Evolutionary conservation across 2,797 vertebrate genomes (phyloP).

Genomic region (Lateolabrax maculatus): DNA sequence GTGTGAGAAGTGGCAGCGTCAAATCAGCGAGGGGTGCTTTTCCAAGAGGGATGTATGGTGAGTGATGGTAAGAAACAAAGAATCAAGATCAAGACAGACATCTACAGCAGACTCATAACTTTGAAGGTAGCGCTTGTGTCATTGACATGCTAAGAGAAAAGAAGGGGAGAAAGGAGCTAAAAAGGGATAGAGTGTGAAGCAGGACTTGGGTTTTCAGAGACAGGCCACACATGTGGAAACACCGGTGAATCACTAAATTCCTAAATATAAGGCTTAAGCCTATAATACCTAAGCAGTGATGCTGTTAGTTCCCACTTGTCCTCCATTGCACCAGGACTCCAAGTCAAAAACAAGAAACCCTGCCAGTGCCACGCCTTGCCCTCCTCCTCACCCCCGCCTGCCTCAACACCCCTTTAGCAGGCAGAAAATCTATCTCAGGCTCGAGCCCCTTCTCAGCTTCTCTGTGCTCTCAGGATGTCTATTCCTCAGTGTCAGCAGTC

Average conservation of each 20-base stretch:
- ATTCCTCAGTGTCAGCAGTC: slow-evolving; percentile 75
- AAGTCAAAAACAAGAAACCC: slow-evolving; percentile 65
- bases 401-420: slow-evolving; percentile 41
- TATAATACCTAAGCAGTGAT: slow-evolving; percentile 20
- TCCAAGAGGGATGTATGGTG: slow-evolving; percentile 3
- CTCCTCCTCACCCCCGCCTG: slow-evolving; percentile 37
- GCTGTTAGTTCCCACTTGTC: slow-evolving; percentile 25
- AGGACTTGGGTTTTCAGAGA: slow-evolving; percentile 11
- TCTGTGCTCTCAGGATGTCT: slow-evolving; percentile 33
- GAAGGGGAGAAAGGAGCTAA: background rate
- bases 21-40: slow-evolving; percentile 2
- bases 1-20: slow-evolving; percentile 15
- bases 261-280: slow-evolving; percentile 9
- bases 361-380: slow-evolving; percentile 65
- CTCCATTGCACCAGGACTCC: slow-evolving; percentile 67
- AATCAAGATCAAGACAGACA: slow-evolving; percentile 3
- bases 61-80: slow-evolving; percentile 7
- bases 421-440: slow-evolving; percentile 61
- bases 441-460: background rate
- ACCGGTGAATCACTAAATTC: too few species aligned
- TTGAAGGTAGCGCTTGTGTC: slow-evolving; percentile 1
- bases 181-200: background rate
- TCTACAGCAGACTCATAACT: slow-evolving; percentile 13
- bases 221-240: too few species aligned
- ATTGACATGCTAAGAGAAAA: background rate